Evolutionary conservation across 2,888 invertebrate genomes (phyloP), one percentile per base, ranked within the genome.

Genomic region (Drosophila cognata): DNA sequence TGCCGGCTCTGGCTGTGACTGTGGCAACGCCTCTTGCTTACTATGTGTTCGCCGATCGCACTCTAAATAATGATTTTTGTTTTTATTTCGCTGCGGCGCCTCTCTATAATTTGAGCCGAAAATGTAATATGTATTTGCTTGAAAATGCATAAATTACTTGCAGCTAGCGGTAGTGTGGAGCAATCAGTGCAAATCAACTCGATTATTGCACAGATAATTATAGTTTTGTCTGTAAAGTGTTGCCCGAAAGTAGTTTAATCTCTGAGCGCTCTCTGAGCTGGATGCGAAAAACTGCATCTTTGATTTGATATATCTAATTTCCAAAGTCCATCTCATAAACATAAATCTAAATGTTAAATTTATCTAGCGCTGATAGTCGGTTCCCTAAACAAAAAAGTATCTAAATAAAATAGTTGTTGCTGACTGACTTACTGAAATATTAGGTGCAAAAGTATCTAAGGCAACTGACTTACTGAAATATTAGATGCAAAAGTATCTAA

Each of bases 21-120:
- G 56, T 28, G 77, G 81, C 81, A 79, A 81, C 81, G 79, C 74
- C 77, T 77, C 65, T 51, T 61, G 70, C 57, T 74, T 66, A 41
- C 51, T 55, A 35, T 55, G 35, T 36, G 21, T 35, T 35, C 41
- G 28, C 29, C 59, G 64, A 67, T 61, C 71, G 85, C 80, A 85
- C 83, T 85, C 73, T 67, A 76, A 81, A 81, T 70, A 81, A 83
- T 79, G 18, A 66, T 72, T 70, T 77, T 69, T 61, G 62, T 81
- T 66, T 60, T 52, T 18, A 36, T 71, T 79, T 36, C 28, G 46
- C 41, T 57, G 52, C 38, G 51, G 50, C 72, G 65, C 73, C 74
- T 57, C 63, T 61, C 64, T 65, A 52, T 69, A 77, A 62, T 74
- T 78, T 74, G 65, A 51, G 48, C 50, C 13, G 25, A 31, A 55